Evolutionary conservation across 2,113 vertebrate species (phyloP).

Genomic region (Zingel zingel): DNA sequence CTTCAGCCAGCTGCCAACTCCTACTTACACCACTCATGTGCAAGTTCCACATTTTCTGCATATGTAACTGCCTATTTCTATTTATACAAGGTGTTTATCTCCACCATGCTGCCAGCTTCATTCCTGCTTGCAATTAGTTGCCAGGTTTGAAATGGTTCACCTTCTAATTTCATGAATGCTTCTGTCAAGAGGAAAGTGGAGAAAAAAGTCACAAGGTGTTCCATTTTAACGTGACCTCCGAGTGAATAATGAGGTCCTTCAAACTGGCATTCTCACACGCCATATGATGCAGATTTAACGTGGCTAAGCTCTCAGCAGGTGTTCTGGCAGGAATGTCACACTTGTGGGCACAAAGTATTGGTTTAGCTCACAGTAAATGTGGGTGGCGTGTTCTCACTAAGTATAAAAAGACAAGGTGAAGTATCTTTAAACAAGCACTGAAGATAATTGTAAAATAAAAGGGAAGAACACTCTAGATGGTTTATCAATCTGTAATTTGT

Average conservation of each 20-base stretch:
- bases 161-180: slow-evolving; percentile 44
- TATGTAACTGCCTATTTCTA: slow-evolving; percentile 58
- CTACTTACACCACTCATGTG: slow-evolving; percentile 52
- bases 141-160: slow-evolving; percentile 58
- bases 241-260: slow-evolving; percentile 54
- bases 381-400: slow-evolving; percentile 39
- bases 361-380: slow-evolving; percentile 46
- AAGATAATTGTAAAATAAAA: neutral
- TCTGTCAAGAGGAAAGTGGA: slow-evolving; percentile 51
- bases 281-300: slow-evolving; percentile 41
- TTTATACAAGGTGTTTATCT: slow-evolving; percentile 71
- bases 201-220: slow-evolving; percentile 69
- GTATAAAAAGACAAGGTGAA: slow-evolving; percentile 23
- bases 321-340: slow-evolving; percentile 36
- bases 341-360: slow-evolving; percentile 21
- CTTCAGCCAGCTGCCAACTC: slow-evolving; percentile 52
- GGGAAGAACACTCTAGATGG: neutral
- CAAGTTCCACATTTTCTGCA: slow-evolving; percentile 35
- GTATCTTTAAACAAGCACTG: slow-evolving; percentile 16
- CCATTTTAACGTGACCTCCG: slow-evolving; percentile 72
- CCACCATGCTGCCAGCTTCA: slow-evolving; percentile 35
- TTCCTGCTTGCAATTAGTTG: slow-evolving; percentile 57
- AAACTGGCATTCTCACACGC: slow-evolving; percentile 42
- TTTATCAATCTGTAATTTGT: neutral
- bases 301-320: slow-evolving; percentile 41